phyloP scores from a whole-genome alignment of 2,888 invertebrate genomes.

The Piscicola geometra region DNA sequence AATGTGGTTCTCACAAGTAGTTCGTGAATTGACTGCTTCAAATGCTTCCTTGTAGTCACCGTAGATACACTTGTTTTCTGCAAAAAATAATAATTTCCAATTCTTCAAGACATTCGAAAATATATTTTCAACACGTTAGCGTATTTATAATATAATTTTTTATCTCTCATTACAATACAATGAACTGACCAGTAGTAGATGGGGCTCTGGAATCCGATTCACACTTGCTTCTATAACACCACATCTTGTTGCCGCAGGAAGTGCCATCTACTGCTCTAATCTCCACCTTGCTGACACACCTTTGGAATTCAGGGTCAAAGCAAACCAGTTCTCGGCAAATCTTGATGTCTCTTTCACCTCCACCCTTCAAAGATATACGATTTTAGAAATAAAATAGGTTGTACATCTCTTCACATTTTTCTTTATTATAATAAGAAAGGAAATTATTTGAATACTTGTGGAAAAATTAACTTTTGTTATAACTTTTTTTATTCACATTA shows the following conservation, averaged over 20 bases:
- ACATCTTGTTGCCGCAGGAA: conserved; percentile 45
- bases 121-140: background rate
- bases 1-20: conserved; percentile 17
- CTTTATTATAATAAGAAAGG: too few relatives aligned
- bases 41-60: conserved; percentile 30
- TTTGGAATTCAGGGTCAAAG: conserved; percentile 30
- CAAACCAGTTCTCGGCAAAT: conserved; percentile 33
- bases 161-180: too few relatives aligned
- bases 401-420: too few relatives aligned
- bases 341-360: conserved; percentile 32
- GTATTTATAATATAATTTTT: background rate
- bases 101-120: too few relatives aligned
- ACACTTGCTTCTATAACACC: conserved; percentile 35
- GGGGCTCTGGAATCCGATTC: conserved; percentile 18
- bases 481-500: conserved; percentile 3
- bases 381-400: too few relatives aligned
- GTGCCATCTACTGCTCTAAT: conserved; percentile 48
- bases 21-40: background rate
- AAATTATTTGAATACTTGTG: background rate
- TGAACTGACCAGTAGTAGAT: conserved; percentile 22
- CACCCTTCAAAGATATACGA: conserved; percentile 15
- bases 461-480: background rate
- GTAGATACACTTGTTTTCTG: conserved; percentile 34
- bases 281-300: conserved; percentile 41
- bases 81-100: too few relatives aligned